Percentiles rank a stretch among this genome's conserved stretches.
Conservation (phyloP, 2,797 vertebrate species). For the Peromyscus eremicus region DNA sequence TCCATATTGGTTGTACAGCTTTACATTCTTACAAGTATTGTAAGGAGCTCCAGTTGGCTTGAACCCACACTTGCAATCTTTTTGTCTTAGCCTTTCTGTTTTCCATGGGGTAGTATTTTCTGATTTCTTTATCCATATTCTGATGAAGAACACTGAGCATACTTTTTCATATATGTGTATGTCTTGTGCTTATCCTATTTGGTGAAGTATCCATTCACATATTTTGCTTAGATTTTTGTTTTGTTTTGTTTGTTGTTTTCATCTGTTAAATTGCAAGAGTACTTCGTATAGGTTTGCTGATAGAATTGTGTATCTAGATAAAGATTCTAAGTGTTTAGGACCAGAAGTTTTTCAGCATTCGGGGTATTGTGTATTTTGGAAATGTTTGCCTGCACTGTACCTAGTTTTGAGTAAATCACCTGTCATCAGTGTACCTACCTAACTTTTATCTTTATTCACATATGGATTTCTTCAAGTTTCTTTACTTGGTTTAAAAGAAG, state of each 20-base stretch:
- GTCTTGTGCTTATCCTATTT: background rate
- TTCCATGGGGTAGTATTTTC: background rate
- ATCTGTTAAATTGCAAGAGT: background rate
- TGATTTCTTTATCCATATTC: constrained; percentile 5
- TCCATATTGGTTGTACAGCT: background rate
- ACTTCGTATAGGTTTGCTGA: background rate
- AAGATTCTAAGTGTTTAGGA: background rate
- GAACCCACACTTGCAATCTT: background rate
- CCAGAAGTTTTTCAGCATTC: background rate
- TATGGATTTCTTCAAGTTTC: constrained; percentile 16
- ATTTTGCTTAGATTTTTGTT: background rate
- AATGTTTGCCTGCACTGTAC: background rate
- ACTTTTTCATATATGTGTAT: background rate
- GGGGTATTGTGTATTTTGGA: background rate
- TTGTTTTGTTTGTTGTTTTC: background rate
- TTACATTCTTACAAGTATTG: background rate
- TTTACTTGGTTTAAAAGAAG: constrained; percentile 55
- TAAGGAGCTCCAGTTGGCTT: background rate
- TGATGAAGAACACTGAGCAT: background rate
- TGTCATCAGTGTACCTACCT: constrained; percentile 40
- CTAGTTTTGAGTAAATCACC: background rate
- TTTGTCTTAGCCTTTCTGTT: constrained; percentile 21
- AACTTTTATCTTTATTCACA: constrained; percentile 35
- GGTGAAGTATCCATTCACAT: background rate
- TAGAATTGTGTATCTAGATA: background rate